Base-by-base conservation (phyloP, 1,140 invertebrate species). In the Apis mellifera region DNA sequence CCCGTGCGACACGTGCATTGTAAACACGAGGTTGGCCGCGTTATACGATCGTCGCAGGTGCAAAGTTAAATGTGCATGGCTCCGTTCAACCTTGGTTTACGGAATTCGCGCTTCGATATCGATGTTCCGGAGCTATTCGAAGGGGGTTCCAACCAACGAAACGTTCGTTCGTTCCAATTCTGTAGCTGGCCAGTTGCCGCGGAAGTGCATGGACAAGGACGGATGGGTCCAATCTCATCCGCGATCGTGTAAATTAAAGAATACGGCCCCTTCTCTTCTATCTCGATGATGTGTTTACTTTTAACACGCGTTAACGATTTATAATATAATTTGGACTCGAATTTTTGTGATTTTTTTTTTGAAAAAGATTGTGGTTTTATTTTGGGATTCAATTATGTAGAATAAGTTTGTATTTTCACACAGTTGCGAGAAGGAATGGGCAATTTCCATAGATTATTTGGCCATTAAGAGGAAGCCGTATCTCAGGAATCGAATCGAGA, bases 41-140 rank as follows among this genome's bases (percentile, higher is more conserved):
- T 85, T 83, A 85, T 82, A 75, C 72, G 84, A 87, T 87, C 66
- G 75, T 74, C 78, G 84, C 80, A 76, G 80, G 71, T 85, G 80
- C 72, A 70, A 83, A 78, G 75, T 74, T 76, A 76, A 87, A 85
- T 79, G 76, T 66, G 59, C 76, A 21, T n/a, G n/a, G 65, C 52
- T 73, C 50, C 57, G 83, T 66, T 85, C 55, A 19, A 57, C 50
- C 69, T 60, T 54, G 60, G 64, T 69, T 85, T 62, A 79, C 65
- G 76, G 72, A 85, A 71, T 83, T 85, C 83, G 75, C 74, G 57
- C 85, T 83, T 79, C 48, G 48, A 60, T 77, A 65, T 86, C 73
- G 59, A 73, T 70, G 71, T 71, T 42, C 57, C 59, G 23, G 23
- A 32, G 23, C 59, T 13, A 19, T 72, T 48, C 64, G 52, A 19